Base-by-base conservation (phyloP, 2,113 vertebrate genomes). In the Stigmatopora argus region DNA sequence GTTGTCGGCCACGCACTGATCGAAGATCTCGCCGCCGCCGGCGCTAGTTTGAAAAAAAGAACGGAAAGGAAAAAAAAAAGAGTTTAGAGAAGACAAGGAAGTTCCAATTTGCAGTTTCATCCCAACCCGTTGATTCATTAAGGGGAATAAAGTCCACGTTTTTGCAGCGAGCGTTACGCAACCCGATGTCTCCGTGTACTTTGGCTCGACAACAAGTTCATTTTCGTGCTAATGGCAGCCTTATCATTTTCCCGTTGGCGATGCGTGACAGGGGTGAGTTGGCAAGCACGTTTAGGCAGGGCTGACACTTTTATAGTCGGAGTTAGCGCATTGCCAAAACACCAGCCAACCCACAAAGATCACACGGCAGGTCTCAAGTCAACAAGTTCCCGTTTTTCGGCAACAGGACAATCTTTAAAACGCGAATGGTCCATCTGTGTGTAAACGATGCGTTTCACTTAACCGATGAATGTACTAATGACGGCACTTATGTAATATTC, bases 11-110 rank as follows among this genome's bases (percentile, higher is more conserved):
- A 96, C 93, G 62, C 95, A 98, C 38, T 96, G 95, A 84, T 96
- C 82, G 81, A 98, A 98, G 76, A 98, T 96, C 83, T 98, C 96
- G 0, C 96, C 95, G 49, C 96, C 96, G n/a, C 93, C 94, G 55
- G 96, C 96, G 31, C 96, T 98, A 64, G 2, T 12, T 11, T 12
- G 53, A 4, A 12, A 55, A 55, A 70, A 74, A 69, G 66, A 65
- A 70, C 67, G 63, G 0, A 84, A 44, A 71, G 66, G 71, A 60
- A 71, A 62, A 64, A 59, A 77, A 73, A 67, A 5, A 31, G 23
- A 56, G 14, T 14, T 14, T 10, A 41, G 19, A 65, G 58, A 74
- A 67, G 61, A 64, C 3, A 41, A 2, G 38, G 38, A 41, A 41
- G 26, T 31, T 41, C 7, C 38, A 41, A 41, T 41, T 41, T 41